phyloP scores from a whole-genome alignment of 2,797 vertebrate genomes.

The Pseudomugil tenellus region DNA sequence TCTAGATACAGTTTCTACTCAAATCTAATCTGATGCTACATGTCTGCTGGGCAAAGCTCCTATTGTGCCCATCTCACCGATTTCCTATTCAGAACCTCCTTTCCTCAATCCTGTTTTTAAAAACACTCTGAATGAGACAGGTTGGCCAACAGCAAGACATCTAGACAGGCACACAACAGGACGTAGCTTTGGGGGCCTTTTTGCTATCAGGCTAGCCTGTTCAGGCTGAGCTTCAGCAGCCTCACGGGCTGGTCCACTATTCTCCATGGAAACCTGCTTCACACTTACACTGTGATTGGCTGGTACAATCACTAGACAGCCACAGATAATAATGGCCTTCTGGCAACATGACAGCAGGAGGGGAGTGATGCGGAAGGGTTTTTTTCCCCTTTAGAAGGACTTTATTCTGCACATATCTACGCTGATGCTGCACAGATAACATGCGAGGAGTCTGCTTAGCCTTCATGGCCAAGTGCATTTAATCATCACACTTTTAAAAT shows the following conservation, averaged over 20 bases:
- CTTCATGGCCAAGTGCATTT: constrained; percentile 8
- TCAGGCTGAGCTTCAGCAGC: constrained; percentile 56
- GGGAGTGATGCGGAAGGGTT: constrained; percentile 58
- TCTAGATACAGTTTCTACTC: constrained; percentile 38
- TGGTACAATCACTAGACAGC: constrained; percentile 69
- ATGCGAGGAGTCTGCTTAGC: neutral
- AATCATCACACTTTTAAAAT: constrained; percentile 20
- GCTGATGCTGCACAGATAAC: constrained; percentile 10
- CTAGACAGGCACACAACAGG: constrained; percentile 46
- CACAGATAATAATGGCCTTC: constrained; percentile 71
- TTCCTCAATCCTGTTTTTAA: constrained; percentile 33
- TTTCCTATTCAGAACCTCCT: constrained; percentile 41
- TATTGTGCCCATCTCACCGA: constrained; percentile 45
- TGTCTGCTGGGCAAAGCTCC: constrained; percentile 30
- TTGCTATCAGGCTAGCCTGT: constrained; percentile 57
- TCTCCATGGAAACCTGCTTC: constrained; percentile 79
- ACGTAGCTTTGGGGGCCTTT: constrained; percentile 58
- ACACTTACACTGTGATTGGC: constrained; percentile 69
- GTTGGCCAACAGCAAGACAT: constrained; percentile 53
- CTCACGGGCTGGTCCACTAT: constrained; percentile 49
- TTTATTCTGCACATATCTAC: constrained; percentile 36
- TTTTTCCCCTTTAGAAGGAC: constrained; percentile 56
- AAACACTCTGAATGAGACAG: constrained; percentile 49
- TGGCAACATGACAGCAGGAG: constrained; percentile 58
- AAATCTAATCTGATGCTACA: constrained; percentile 60